Base-by-base conservation (phyloP, 1,140 invertebrate species). In the Cherax destructor region DNA sequence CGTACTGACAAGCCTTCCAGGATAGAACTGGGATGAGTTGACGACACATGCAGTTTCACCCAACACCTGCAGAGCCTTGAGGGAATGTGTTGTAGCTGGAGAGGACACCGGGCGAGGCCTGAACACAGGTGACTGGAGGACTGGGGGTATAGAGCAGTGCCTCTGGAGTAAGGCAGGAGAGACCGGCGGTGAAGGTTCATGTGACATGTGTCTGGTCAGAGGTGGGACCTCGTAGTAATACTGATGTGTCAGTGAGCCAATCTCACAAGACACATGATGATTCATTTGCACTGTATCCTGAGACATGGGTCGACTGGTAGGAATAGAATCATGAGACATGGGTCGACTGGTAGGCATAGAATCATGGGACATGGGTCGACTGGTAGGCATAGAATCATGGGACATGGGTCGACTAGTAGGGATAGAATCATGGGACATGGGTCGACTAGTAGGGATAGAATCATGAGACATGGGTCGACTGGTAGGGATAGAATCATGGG, bases 21-120 rank as follows among this genome's bases (percentile, higher is more conserved):
- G 92, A 59, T 93, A 93, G 80, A 93, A 93, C 89, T 93, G 92
- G 59, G 92, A 93, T 18, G 92, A 83, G 85, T 93, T 92, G 81
- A 93, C 91, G 30, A 93, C 87, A 76, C 59, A 86, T 69, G 92
- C 87, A 77, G 91, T 80, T 72, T 93, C 92, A 76, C 91, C 89
- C 30, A 92, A 86, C 79, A 93, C 91, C 81, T 92, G 92, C 9
- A 92, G 65, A 7, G 92, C 84, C 65, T 93, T 93, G 18, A 84
- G 84, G 7, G 90, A 74, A 56, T 87, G 92, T 47, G 85, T 77
- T 41, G 92, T 52, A 80, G 88, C 65, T 16, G 84, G 87, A 52
- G 91, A 90, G 56, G 92, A 93, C 49, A 84, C 50, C 49, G 91
- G 86, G 13, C 91, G 85, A 49, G 87, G 92, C 47, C 83, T 52